Percentiles rank a stretch among this genome's conserved stretches.
Evolutionary conservation across 2,797 vertebrate species (phyloP).

Genomic region (Furcifer pardalis): DNA sequence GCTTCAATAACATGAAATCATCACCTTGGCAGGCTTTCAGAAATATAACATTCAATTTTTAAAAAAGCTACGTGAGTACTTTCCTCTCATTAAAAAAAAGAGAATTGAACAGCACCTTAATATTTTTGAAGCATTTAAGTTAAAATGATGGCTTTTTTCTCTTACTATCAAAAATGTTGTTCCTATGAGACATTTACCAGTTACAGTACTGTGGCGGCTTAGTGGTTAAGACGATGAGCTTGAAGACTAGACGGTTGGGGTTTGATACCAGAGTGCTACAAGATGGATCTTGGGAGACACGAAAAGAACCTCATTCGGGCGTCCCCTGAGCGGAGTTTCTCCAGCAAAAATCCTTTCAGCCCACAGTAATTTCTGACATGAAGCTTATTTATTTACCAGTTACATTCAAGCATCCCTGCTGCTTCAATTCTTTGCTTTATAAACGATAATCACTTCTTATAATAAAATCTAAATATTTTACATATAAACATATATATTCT

Average conservation of each 20-base stretch:
- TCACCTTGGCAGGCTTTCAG: constrained; percentile 21
- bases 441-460: neutral
- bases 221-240: too few species aligned
- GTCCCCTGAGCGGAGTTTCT: too few species aligned
- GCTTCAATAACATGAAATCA: constrained; percentile 37
- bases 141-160: neutral
- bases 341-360: too few species aligned
- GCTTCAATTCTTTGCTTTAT: neutral
- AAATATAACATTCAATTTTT: constrained; percentile 30
- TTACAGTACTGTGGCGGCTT: too few species aligned
- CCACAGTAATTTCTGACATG: too few species aligned
- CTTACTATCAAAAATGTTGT: neutral
- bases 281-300: too few species aligned
- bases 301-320: too few species aligned
- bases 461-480: neutral
- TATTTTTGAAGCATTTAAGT: constrained; percentile 25
- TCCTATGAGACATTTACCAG: neutral
- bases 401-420: neutral
- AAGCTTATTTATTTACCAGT: neutral
- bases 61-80: constrained; percentile 14
- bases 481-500: neutral
- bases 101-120: neutral
- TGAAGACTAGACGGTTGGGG: too few species aligned
- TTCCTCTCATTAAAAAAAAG: neutral
- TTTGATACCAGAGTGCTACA: too few species aligned